Base-by-base conservation (phyloP, 2,113 vertebrate species). In the Chaetops frenatus region DNA sequence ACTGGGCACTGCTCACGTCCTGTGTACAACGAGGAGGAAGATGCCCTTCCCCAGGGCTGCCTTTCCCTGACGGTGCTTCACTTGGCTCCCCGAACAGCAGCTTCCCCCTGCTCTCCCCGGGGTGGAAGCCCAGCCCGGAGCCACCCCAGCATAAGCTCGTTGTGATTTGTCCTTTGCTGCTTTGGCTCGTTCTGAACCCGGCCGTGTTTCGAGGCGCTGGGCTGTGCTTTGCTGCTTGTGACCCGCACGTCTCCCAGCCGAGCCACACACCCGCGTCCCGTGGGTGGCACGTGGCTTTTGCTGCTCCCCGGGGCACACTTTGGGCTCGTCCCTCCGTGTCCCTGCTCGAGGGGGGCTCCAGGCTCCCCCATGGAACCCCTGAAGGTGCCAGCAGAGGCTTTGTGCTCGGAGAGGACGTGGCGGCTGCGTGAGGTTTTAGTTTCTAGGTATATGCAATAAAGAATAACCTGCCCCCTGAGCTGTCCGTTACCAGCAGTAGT, bases 361-460 rank as follows among this genome's bases (percentile, higher is more conserved):
- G 10, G 18, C 17, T 38, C 27, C 54, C 69, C 69, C 1, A 0
- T 15, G 54, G 29, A 11, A n/a, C 42, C 53, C 57, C 31, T 11
- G 7, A 4, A 35, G 85, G 7, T 54, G 77, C 40, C 87, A 28
- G 38, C 2, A 3, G 36, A 22, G 16, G 74, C 36, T 84, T 51
- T 57, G 86, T 71, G 90, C 92, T 81, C 21, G 3, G 69, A 70
- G 76, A 21, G 91, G 89, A 69, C 17, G 36, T 21, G 81, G 90
- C 1, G 44, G 64, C 92, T 54, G 88, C 28, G 64, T 44, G 86
- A 88, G 92, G 31, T 61, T 67, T 87, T 90, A 80, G 87, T 62
- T 77, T 76, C 45, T 92, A 94, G 95, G 83, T 89, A 83, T 91
- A 81, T 79, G 95, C 96, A 96, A 95, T 96, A 96, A 96, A 33